Evolutionary conservation across 1,140 invertebrate species (phyloP), one percentile per base, ranked within the genome.

Genomic region (Megalopta genalis): DNA sequence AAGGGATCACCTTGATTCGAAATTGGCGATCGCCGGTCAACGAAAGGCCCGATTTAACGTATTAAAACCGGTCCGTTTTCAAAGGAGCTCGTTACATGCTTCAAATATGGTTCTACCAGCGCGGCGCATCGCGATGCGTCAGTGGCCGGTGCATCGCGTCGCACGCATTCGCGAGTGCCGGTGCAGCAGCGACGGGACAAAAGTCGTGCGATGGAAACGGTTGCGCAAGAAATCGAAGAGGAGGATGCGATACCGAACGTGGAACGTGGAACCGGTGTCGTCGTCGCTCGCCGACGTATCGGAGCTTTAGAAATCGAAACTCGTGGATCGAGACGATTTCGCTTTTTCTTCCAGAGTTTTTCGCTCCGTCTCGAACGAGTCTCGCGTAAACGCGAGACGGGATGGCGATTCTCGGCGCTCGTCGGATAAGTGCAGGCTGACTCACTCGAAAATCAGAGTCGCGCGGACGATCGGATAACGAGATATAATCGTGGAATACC

Each of bases 201-300:
- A 79, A 74, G 52, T 67, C 70, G n/a, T 37, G 23, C 57, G 39
- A 18, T 65, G 60, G 71, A 49, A 23, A 14, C 39, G 72, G 67
- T 80, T 80, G 65, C 65, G 65, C 72, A 76, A 74, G 63, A 74
- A 80, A 42, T 12, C 46, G 46, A 52, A 23, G 49, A 74, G 21
- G 25, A 66, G 18, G 70, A 54, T 42, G 59, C 8, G 49, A 25
- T 65, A 25, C 42, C 32, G 32, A 6, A 4, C 32, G 32, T 4
- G 32, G 32, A 18, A 21, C 27, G 39, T 70, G 60, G 67, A 78
- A 72, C 68, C 46, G 76, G 60, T 46, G 57, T 37, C 49, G 59
- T 64, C 10, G 37, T n/a, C n/a, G n/a, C 16, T 59, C 5, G 14
- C 3, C n/a, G 46, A 27, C 25, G n/a, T n/a, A 52, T 9, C 23